Percentiles rank a stretch among this genome's conserved stretches.
These are phyloP conservation scores for Rhagoletis zephyria DNA, from an alignment of 1,140 invertebrate genomes.

Conservation along the genomic window DNA sequence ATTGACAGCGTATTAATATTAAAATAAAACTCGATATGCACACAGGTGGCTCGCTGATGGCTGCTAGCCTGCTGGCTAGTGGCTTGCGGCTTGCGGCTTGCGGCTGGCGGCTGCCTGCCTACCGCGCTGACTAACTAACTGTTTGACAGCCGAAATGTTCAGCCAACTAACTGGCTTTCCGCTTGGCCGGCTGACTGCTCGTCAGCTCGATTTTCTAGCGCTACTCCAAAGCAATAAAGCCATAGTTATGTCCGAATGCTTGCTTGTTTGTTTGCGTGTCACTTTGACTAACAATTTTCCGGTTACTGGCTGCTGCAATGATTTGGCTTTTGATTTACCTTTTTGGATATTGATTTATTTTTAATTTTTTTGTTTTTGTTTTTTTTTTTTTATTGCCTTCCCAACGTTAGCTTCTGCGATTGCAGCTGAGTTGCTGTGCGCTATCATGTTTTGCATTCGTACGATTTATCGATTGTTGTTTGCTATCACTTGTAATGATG, in stretches of 20 bases:
- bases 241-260: neutral
- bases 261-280: slow-evolving; percentile 10
- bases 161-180: neutral
- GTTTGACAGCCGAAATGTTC: slow-evolving; percentile 2
- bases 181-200: neutral
- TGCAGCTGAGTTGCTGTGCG: neutral
- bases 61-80: neutral
- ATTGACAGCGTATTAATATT: slow-evolving; percentile 53
- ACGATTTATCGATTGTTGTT: slow-evolving; percentile 13
- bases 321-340: slow-evolving; percentile 1
- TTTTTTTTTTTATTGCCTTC: neutral
- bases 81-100: neutral
- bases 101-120: neutral
- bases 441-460: neutral
- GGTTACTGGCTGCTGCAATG: slow-evolving; percentile 46
- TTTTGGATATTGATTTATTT: neutral
- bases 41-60: slow-evolving; percentile 34
- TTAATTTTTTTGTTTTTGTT: neutral
- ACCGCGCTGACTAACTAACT: too few species aligned
- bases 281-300: slow-evolving; percentile 47
- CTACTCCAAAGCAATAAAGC: neutral
- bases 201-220: neutral
- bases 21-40: slow-evolving; percentile 55
- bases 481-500: slow-evolving; percentile 55
- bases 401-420: neutral